Conservation (phyloP, 2,113 vertebrate genomes). For the Spheniscus mendiculus region DNA sequence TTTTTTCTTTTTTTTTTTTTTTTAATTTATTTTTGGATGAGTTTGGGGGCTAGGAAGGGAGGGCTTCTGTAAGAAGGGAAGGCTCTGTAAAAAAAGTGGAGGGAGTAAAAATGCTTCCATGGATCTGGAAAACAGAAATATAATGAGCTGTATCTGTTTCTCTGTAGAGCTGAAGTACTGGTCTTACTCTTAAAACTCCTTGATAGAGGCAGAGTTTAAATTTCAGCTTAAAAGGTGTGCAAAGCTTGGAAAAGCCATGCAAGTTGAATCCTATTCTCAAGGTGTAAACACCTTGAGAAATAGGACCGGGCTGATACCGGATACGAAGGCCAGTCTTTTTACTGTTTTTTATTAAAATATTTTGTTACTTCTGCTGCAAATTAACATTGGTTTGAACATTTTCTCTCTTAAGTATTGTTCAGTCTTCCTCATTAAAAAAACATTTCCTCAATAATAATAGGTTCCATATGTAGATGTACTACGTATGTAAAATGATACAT, state of each 20-base stretch:
- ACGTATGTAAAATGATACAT: conserved; percentile 16
- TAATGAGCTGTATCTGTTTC: not conserved
- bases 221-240: not conserved
- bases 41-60: not conserved
- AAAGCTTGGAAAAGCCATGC: not conserved
- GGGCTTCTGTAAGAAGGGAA: too few species aligned
- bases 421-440: conserved; percentile 63
- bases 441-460: conserved; percentile 51
- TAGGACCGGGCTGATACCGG: not conserved
- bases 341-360: conserved; percentile 23
- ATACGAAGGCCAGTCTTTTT: not conserved
- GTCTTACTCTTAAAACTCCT: not conserved
- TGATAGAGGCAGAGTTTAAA: not conserved
- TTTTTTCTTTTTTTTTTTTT: too few species aligned
- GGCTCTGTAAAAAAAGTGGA: not conserved
- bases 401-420: conserved; percentile 60
- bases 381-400: conserved; percentile 52
- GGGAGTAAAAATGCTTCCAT: not conserved
- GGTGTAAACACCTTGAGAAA: conserved; percentile 1
- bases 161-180: not conserved
- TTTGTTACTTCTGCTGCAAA: conserved; percentile 41
- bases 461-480: conserved; percentile 36
- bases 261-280: not conserved
- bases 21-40: not conserved
- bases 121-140: not conserved